These are phyloP conservation scores for Caracal caracal DNA, from an alignment of 2,113 vertebrate species.

Conservation along the genomic window DNA sequence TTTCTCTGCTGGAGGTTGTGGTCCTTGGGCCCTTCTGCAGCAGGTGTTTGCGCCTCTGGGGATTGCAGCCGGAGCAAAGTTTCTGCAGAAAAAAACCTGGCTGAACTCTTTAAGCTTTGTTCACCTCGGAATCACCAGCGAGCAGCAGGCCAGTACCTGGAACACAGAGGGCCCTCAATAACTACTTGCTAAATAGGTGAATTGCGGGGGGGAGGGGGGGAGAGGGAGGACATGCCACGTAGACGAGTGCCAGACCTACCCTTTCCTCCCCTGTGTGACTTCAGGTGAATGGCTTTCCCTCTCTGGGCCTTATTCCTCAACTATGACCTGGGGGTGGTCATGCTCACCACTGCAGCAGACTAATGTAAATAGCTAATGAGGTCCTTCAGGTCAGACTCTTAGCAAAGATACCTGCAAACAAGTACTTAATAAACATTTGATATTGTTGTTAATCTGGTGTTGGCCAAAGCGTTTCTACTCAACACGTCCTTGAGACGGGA, in stretches of 20 bases:
- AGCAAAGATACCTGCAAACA: neutral
- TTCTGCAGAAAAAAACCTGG: neutral
- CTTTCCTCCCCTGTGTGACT: neutral
- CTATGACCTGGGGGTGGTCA: neutral
- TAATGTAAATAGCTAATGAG: neutral
- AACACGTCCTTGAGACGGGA: neutral
- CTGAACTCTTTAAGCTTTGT: neutral
- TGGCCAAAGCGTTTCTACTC: neutral
- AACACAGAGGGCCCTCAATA: neutral
- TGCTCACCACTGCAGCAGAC: neutral
- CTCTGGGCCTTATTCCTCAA: neutral
- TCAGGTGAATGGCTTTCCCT: neutral
- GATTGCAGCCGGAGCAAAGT: neutral
- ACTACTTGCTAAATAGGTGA: neutral
- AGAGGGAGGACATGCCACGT: neutral
- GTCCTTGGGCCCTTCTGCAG: neutral
- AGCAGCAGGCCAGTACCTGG: neutral
- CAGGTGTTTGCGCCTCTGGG: neutral
- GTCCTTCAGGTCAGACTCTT: neutral
- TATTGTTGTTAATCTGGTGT: neutral
- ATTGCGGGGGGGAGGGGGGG: too few species aligned
- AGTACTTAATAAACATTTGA: constrained; percentile 51
- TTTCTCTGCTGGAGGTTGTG: neutral
- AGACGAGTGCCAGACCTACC: neutral
- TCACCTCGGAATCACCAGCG: neutral